These are phyloP conservation scores for Pseudotriccus pelzelni DNA, from an alignment of 2,797 vertebrate species.

Conservation along the genomic window DNA sequence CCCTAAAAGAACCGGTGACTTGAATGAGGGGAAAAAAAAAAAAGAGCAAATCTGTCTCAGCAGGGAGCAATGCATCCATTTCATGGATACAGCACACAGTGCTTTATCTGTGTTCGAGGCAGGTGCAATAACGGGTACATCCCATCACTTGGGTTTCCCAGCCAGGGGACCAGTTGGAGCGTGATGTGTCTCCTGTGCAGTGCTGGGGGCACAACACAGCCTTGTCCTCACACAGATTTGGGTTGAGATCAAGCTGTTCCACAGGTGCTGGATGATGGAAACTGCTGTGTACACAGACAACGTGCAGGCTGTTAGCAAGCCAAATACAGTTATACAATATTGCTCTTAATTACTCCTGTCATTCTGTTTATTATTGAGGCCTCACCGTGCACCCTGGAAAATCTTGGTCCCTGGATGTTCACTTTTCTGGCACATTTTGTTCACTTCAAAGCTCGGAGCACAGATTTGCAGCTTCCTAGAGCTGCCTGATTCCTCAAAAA, in stretches of 20 bases:
- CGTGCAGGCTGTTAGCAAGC: neutral
- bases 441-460: neutral
- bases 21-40: neutral
- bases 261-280: neutral
- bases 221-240: neutral
- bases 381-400: neutral
- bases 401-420: neutral
- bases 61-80: neutral
- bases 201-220: neutral
- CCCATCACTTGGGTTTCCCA: neutral
- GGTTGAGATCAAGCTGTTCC: neutral
- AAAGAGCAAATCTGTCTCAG: neutral
- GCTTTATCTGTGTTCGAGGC: neutral
- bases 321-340: neutral
- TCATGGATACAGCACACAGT: too few relatives aligned
- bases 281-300: too few relatives aligned
- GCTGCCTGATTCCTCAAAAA: neutral
- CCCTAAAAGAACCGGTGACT: neutral
- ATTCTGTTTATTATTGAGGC: neutral
- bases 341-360: neutral
- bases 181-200: neutral
- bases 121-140: neutral
- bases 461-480: neutral
- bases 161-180: rapidly evolving
- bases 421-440: rapidly evolving